Evolutionary conservation across 2,113 vertebrate genomes (phyloP).

Genomic region (Neodon shergylaensis): DNA sequence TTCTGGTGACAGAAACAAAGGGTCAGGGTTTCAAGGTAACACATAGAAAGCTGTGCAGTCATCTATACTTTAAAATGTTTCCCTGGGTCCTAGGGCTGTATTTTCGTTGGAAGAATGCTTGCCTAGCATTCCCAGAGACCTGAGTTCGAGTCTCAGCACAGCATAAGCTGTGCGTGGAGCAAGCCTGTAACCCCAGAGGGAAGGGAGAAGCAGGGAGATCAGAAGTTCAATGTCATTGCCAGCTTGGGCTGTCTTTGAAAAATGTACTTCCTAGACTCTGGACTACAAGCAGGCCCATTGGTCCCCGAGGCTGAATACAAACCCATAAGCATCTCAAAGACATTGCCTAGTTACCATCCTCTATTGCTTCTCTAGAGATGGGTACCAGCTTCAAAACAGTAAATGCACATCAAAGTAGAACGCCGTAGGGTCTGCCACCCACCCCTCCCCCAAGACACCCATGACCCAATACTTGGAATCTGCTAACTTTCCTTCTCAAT

Average conservation of each 20-base stretch:
- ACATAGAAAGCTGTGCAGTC: not conserved
- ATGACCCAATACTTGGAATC: not conserved
- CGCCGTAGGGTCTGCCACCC: not conserved
- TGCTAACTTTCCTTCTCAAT: not conserved
- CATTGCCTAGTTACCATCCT: not conserved
- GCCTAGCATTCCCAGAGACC: not conserved
- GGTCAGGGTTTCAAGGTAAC: not conserved
- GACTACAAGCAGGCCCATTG: not conserved
- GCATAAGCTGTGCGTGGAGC: not conserved
- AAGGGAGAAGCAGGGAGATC: not conserved
- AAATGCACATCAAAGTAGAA: not conserved
- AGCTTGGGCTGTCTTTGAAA: not conserved
- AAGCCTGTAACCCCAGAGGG: not conserved
- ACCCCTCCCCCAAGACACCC: not conserved
- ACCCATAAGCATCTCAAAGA: not conserved
- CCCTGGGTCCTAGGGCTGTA: no score
- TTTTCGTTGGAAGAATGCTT: not conserved
- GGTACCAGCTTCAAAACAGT: not conserved
- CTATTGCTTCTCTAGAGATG: not conserved
- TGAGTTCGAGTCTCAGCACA: not conserved
- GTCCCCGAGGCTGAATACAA: not conserved
- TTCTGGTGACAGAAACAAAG: not conserved
- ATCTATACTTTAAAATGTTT: not conserved
- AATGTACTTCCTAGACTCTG: not conserved
- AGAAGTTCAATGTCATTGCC: not conserved